Evolutionary conservation across 2,797 vertebrate species (phyloP).

Genomic region (Clarias platycephalus): DNA sequence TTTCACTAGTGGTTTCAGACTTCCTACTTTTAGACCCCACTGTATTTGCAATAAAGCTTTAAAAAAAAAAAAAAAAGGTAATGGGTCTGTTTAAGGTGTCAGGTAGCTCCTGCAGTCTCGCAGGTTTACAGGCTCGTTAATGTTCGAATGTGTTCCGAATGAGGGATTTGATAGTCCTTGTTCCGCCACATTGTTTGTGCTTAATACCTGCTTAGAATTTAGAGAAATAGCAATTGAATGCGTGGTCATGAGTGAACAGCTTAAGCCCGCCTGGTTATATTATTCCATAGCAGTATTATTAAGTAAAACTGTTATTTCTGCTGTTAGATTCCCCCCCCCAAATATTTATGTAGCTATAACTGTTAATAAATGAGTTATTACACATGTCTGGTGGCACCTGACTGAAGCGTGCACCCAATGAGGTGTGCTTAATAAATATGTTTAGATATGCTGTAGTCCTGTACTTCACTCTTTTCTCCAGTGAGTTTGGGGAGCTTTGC

Average conservation of each 20-base stretch:
- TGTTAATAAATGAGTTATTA: background rate
- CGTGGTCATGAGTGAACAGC: background rate
- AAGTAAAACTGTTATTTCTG: background rate
- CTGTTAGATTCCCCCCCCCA: background rate
- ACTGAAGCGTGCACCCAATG: background rate
- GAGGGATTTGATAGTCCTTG: background rate
- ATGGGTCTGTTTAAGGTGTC: background rate
- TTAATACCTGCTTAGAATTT: conserved; percentile 4
- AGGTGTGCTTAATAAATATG: conserved; percentile 3
- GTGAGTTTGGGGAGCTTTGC: conserved; percentile 45
- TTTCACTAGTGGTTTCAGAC: background rate
- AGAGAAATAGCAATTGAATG: background rate
- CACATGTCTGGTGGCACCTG: background rate
- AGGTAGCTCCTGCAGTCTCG: background rate
- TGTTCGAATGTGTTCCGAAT: background rate
- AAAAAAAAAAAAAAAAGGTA: too few relatives aligned
- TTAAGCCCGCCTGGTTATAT: background rate
- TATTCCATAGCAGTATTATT: background rate
- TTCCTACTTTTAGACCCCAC: background rate
- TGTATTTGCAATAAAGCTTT: background rate
- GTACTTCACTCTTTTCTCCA: conserved; percentile 39
- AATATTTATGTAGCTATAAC: background rate
- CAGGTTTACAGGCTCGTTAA: background rate
- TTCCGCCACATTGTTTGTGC: background rate
- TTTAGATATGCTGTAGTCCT: conserved; percentile 12